Percentiles rank a stretch among this genome's conserved stretches.
Conservation (phyloP, 2,797 vertebrate genomes). For the Crax fasciolata region DNA sequence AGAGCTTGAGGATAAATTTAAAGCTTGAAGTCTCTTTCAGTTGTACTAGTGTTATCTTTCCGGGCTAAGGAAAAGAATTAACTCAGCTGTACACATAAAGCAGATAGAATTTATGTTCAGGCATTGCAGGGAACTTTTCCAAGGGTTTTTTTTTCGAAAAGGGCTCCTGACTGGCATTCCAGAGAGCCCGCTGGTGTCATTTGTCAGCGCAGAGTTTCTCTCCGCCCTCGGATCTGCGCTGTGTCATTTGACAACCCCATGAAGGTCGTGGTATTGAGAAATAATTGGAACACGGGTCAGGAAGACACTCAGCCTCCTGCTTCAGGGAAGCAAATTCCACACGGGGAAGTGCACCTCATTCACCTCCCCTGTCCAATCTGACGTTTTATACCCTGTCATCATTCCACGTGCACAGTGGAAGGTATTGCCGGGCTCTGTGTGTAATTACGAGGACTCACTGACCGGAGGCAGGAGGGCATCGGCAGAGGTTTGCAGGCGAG, state of each 20-base stretch:
- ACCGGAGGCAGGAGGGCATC: not conserved
- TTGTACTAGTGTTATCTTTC: not conserved
- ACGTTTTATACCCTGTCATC: not conserved
- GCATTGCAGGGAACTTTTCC: not conserved
- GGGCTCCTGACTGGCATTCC: not conserved
- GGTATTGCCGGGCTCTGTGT: not conserved
- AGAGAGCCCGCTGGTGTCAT: conserved; percentile 15
- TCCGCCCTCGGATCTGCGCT: conserved; percentile 43
- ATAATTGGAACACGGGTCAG: conserved; percentile 63
- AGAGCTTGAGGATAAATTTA: not conserved
- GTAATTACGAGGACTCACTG: not conserved
- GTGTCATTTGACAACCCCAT: conserved; percentile 54
- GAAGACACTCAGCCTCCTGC: not conserved
- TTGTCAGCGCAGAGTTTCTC: conserved; percentile 41
- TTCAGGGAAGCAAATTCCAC: not conserved
- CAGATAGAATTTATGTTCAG: not conserved
- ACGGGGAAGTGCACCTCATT: not conserved
- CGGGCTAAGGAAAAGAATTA: not conserved
- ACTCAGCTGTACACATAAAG: accelerated
- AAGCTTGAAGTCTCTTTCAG: not conserved
- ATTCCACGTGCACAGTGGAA: not conserved
- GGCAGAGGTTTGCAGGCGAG: not conserved
- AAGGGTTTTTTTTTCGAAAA: not conserved
- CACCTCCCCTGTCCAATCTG: not conserved
- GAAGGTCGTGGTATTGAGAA: conserved; percentile 52